Evolutionary conservation across 1,140 invertebrate species (phyloP).

Genomic region (Drosophila nasuta): DNA sequence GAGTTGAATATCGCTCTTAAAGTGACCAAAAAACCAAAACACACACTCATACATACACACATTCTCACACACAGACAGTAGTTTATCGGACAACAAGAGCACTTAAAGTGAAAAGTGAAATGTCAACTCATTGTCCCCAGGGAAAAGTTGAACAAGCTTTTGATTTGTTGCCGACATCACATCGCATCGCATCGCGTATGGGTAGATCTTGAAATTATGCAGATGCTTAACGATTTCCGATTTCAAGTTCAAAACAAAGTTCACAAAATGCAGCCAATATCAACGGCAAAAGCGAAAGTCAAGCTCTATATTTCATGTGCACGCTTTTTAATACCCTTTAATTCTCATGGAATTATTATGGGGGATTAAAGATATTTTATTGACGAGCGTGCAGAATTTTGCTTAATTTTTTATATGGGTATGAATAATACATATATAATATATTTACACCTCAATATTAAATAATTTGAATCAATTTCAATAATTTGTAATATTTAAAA

Average conservation of each 20-base stretch:
- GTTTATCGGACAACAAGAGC: constrained; percentile 71
- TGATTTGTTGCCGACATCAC: constrained; percentile 66
- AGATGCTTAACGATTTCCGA: constrained; percentile 56
- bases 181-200: background rate
- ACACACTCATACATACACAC: constrained; percentile 7
- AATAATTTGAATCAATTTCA: too few relatives aligned
- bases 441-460: too few relatives aligned
- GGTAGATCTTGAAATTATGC: constrained; percentile 51
- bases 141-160: constrained; percentile 64
- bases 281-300: constrained; percentile 10
- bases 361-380: background rate
- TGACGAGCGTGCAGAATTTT: background rate
- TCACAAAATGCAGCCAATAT: constrained; percentile 42
- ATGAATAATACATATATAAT: too few relatives aligned
- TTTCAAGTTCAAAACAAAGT: constrained; percentile 79
- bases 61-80: constrained; percentile 11
- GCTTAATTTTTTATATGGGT: background rate
- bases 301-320: background rate
- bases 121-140: constrained; percentile 72
- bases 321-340: background rate
- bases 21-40: constrained; percentile 31
- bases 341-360: too few relatives aligned
- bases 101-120: constrained; percentile 73
- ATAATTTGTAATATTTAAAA: too few relatives aligned
- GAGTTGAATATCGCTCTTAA: constrained; percentile 21